Percentiles rank a stretch among this genome's conserved stretches.
Conservation (phyloP, 2,888 invertebrate species). For the Thereva unica region DNA sequence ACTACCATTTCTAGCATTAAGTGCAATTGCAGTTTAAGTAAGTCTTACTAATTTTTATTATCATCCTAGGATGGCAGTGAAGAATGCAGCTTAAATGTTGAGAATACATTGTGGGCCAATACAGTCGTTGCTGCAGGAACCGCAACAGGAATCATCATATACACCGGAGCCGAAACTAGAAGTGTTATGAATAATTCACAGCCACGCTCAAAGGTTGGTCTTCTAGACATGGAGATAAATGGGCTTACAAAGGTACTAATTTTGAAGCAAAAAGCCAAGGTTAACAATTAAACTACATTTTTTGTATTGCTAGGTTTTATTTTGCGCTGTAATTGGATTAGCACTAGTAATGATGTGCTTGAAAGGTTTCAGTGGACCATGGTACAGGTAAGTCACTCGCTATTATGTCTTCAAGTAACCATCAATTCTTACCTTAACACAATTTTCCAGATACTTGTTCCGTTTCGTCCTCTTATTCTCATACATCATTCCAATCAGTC, state of each 20-base stretch:
- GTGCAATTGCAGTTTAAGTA: too few relatives aligned
- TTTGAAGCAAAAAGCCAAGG: not conserved
- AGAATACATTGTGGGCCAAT: slow-evolving; percentile 98
- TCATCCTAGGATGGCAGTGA: slow-evolving; percentile 65
- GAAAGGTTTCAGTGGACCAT: slow-evolving; percentile 95
- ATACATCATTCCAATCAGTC: slow-evolving; percentile 98
- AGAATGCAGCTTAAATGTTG: slow-evolving; percentile 86
- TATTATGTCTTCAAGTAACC: too few relatives aligned
- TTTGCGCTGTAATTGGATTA: slow-evolving; percentile 85
- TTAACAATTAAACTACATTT: not conserved
- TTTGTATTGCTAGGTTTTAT: slow-evolving; percentile 66
- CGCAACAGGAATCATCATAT: slow-evolving; percentile 92
- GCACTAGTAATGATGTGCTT: slow-evolving; percentile 94
- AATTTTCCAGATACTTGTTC: slow-evolving; percentile 76
- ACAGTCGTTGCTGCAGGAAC: slow-evolving; percentile 97
- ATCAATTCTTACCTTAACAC: not conserved
- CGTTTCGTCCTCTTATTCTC: slow-evolving; percentile 96
- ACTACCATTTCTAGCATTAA: too few relatives aligned
- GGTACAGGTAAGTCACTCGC: slow-evolving; percentile 66
- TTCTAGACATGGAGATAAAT: slow-evolving; percentile 95
- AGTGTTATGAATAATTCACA: slow-evolving; percentile 98
- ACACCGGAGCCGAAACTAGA: slow-evolving; percentile 93
- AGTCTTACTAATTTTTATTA: not conserved
- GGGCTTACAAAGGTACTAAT: slow-evolving; percentile 81
- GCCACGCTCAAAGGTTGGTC: slow-evolving; percentile 94